Evolutionary conservation across 2,797 vertebrate genomes (phyloP).

Genomic region (Rachycentron canadum): DNA sequence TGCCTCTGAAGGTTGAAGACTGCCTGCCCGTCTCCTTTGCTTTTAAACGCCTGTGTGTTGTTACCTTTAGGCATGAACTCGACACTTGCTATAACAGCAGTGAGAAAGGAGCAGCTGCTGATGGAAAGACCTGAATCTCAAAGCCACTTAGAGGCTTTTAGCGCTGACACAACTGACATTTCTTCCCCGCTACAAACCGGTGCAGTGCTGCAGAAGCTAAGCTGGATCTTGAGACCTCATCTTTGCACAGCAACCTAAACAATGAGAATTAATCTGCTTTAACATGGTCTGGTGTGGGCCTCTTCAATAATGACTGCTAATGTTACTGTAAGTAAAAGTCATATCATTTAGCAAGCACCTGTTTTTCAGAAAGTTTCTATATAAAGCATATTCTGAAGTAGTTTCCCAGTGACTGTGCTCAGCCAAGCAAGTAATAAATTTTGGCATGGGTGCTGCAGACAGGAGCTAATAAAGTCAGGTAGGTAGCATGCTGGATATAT

Average conservation of each 20-base stretch:
- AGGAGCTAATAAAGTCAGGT: slow-evolving; percentile 12
- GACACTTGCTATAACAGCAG: slow-evolving; percentile 16
- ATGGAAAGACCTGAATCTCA: slow-evolving; percentile 50
- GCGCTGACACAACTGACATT: slow-evolving; percentile 48
- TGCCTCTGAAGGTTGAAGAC: slow-evolving; percentile 20
- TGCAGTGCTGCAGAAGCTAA: slow-evolving; percentile 7
- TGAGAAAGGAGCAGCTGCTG: slow-evolving; percentile 37
- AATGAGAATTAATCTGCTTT: slow-evolving; percentile 1
- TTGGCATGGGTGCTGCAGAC: slow-evolving; percentile 16
- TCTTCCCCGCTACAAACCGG: slow-evolving; percentile 19
- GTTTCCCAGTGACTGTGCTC: background rate
- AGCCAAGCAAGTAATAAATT: background rate
- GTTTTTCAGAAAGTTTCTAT: slow-evolving; percentile 7
- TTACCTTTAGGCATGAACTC: slow-evolving; percentile 35
- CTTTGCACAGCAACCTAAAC: slow-evolving; percentile 6
- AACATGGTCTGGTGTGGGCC: slow-evolving; percentile 10
- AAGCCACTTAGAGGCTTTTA: slow-evolving; percentile 70
- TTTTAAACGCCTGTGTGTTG: slow-evolving; percentile 6
- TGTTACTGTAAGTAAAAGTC: background rate
- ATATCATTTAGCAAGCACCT: background rate
- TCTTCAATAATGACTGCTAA: background rate
- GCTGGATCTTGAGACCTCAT: background rate
- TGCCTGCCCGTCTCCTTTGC: background rate
- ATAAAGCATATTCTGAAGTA: slow-evolving; percentile 1
- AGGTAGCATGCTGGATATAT: slow-evolving; percentile 6